A percentile compares a stretch with the other conserved stretches of the same genome.
Conservation (phyloP, 92 coral and sea anemone genomes). For the Desmophyllum pertusum region DNA sequence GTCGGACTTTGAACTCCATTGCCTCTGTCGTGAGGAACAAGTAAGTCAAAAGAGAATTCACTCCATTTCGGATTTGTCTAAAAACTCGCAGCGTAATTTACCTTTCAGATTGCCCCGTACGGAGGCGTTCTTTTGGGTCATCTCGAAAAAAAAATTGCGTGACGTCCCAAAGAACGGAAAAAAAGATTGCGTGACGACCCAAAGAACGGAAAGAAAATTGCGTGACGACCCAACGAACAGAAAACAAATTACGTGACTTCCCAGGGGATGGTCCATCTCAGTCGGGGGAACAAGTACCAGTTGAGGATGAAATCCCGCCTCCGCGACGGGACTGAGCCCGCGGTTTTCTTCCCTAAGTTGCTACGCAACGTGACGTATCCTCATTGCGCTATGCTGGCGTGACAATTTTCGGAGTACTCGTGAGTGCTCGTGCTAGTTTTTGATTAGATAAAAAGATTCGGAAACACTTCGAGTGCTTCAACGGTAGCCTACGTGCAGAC, state of each 20-base stretch:
- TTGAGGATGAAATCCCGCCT: too few relatives aligned
- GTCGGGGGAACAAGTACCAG: too few relatives aligned
- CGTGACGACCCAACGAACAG: neutral
- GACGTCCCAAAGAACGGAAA: neutral
- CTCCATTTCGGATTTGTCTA: neutral
- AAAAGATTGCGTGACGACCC: neutral
- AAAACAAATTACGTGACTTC: neutral
- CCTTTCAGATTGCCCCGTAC: neutral
- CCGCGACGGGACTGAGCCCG: too few relatives aligned
- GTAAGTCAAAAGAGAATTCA: conserved; percentile 33
- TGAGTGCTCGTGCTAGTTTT: too few relatives aligned
- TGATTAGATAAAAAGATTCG: too few relatives aligned
- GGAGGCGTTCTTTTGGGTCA: neutral
- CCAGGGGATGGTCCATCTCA: too few relatives aligned
- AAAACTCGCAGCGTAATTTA: neutral
- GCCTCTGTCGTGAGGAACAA: conserved; percentile 75
- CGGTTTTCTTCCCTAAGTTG: too few relatives aligned
- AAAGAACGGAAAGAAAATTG: neutral
- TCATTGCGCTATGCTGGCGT: too few relatives aligned
- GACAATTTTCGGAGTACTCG: too few relatives aligned
- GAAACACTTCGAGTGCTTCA: too few relatives aligned
- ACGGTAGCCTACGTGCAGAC: too few relatives aligned
- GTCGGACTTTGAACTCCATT: conserved; percentile 94
- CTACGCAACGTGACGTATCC: too few relatives aligned
- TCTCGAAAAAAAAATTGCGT: neutral